phyloP scores from a whole-genome alignment of 2,113 vertebrate species.

The Mobula birostris region DNA sequence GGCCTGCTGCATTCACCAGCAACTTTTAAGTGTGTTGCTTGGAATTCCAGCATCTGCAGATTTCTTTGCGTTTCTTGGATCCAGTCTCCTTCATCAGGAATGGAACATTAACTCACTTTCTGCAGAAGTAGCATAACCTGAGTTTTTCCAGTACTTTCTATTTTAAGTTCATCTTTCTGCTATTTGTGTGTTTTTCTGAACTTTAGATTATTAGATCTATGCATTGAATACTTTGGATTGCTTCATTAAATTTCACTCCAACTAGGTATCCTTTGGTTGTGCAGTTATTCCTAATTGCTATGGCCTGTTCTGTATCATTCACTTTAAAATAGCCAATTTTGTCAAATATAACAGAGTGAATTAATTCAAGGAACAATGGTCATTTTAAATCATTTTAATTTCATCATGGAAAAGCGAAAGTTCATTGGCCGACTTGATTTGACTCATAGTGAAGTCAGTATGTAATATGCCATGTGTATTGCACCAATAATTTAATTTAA shows the following conservation, averaged over 20 bases:
- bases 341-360: not conserved
- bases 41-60: too few species aligned
- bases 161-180: too few species aligned
- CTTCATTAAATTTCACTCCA: not conserved
- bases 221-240: not conserved
- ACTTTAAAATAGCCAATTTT: not conserved
- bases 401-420: not conserved
- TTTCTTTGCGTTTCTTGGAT: too few species aligned
- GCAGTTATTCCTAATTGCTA: not conserved
- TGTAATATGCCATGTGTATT: not conserved
- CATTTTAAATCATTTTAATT: not conserved
- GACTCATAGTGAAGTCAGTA: not conserved
- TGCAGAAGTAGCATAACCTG: too few species aligned
- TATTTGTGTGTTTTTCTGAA: too few species aligned
- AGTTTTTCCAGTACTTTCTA: too few species aligned
- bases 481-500: not conserved
- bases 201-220: not conserved
- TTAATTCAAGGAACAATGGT: not conserved
- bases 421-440: not conserved
- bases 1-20: too few species aligned
- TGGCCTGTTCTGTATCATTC: not conserved
- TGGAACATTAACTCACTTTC: too few species aligned
- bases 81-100: too few species aligned
- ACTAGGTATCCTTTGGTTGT: not conserved
- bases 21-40: too few species aligned